Percentiles rank a stretch among this genome's conserved stretches.
These are phyloP conservation scores for Polydrusus tereticollis DNA, from an alignment of 2,888 invertebrate genomes.

Conservation along the genomic window DNA sequence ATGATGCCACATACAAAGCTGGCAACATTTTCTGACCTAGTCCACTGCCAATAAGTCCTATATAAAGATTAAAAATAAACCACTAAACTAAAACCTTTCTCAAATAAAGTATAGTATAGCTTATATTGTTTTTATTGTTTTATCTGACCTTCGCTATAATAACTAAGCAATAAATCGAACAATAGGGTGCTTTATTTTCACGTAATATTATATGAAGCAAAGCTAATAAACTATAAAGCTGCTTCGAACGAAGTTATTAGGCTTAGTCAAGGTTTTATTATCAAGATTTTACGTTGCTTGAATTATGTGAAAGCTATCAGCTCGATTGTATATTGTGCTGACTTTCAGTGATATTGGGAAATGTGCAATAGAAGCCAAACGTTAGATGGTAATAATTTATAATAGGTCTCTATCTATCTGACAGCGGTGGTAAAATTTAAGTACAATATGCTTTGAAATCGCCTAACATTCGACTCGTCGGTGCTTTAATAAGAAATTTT, in stretches of 20 bases:
- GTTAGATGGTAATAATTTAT: too few species aligned
- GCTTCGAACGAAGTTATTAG: constrained; percentile 28
- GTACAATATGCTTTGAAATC: too few species aligned
- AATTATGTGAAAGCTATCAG: constrained; percentile 8
- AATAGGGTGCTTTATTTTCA: constrained; percentile 13
- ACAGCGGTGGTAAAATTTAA: too few species aligned
- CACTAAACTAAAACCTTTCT: background rate
- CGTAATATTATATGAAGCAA: constrained; percentile 23
- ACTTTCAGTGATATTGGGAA: background rate
- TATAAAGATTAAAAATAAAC: background rate
- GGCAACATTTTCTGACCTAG: too few species aligned
- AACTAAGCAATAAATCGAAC: constrained; percentile 1
- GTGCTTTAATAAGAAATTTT: too few species aligned
- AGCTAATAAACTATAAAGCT: constrained; percentile 30
- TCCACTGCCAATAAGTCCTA: too few species aligned
- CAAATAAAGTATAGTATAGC: background rate
- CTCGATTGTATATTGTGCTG: constrained; percentile 6
- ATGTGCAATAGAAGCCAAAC: background rate
- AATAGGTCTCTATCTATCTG: too few species aligned
- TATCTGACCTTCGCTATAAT: background rate
- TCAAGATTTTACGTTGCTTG: constrained; percentile 29
- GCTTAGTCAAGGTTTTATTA: constrained; percentile 30
- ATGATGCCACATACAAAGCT: too few species aligned
- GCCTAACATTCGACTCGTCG: too few species aligned
- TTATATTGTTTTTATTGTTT: background rate